Evolutionary conservation across 2,113 vertebrate genomes (phyloP).

Genomic region (Chaetorhynchus papuensis): DNA sequence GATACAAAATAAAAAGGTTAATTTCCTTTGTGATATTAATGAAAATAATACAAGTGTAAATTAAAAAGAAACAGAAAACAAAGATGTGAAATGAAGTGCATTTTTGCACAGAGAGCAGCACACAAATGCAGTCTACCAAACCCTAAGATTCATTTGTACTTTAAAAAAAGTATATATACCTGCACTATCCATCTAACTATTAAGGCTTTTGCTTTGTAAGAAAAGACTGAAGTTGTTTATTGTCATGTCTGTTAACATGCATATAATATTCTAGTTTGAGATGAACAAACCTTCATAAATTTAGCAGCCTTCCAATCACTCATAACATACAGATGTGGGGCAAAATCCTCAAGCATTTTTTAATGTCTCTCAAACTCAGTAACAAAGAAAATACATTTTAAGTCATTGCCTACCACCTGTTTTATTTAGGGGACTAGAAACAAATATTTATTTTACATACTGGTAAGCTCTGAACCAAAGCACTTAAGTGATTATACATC

Average conservation of each 20-base stretch:
- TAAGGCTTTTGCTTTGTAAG: not conserved
- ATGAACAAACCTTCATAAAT: not conserved
- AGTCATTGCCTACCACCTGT: not conserved
- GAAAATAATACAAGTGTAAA: slow-evolving; percentile 39
- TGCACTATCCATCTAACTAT: not conserved
- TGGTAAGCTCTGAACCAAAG: not conserved
- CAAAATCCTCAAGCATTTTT: not conserved
- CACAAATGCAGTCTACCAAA: slow-evolving; percentile 12
- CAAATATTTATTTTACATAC: not conserved
- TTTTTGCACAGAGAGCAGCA: slow-evolving; percentile 18
- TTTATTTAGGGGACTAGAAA: not conserved
- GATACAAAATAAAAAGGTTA: slow-evolving; percentile 79
- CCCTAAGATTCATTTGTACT: not conserved
- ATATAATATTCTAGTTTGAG: not conserved
- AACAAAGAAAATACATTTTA: not conserved
- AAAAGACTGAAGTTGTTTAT: not conserved
- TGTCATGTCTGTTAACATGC: not conserved
- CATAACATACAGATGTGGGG: rapidly evolving
- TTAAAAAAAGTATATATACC: not conserved
- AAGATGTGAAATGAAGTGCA: slow-evolving; percentile 38
- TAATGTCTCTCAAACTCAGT: not conserved
- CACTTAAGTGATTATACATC: not conserved
- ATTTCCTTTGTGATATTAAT: slow-evolving; percentile 63
- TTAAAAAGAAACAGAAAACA: not conserved
- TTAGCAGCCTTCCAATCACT: not conserved